These are phyloP conservation scores for Sebastes trivittatus DNA, from an alignment of 2,797 vertebrate genomes.

Conservation along the genomic window DNA sequence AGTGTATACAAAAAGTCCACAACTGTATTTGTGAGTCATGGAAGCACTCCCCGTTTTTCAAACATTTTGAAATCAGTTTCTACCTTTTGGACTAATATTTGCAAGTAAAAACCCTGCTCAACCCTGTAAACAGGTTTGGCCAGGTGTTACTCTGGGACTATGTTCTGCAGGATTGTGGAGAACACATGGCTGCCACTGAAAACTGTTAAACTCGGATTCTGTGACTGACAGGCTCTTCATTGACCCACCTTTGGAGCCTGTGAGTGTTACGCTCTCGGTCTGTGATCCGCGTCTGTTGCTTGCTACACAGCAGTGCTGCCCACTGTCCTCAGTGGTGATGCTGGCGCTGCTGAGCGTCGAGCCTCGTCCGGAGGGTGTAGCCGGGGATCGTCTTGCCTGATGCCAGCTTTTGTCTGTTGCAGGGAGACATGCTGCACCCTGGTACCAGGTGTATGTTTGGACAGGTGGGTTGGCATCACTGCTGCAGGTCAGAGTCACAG, in stretches of 20 bases:
- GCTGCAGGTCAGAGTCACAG: constrained; percentile 70
- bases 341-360: constrained; percentile 26
- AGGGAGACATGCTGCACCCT: constrained; percentile 49
- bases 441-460: constrained; percentile 61
- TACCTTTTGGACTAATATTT: neutral
- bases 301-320: constrained; percentile 67
- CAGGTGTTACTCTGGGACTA: neutral
- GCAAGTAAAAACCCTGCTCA: neutral
- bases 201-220: neutral
- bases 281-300: constrained; percentile 68
- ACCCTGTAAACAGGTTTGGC: neutral
- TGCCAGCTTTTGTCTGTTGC: constrained; percentile 45
- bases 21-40: neutral
- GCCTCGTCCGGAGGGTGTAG: neutral
- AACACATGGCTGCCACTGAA: neutral
- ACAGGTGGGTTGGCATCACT: constrained; percentile 75
- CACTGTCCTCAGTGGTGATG: constrained; percentile 6
- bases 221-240: neutral
- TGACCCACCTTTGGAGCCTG: constrained; percentile 22
- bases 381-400: neutral
- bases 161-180: neutral
- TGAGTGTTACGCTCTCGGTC: neutral
- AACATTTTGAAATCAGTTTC: neutral
- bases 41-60: neutral
- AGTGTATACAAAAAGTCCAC: neutral